Evolutionary conservation across 1,140 invertebrate species (phyloP).

Genomic region (Brachionus rotundiformis): DNA sequence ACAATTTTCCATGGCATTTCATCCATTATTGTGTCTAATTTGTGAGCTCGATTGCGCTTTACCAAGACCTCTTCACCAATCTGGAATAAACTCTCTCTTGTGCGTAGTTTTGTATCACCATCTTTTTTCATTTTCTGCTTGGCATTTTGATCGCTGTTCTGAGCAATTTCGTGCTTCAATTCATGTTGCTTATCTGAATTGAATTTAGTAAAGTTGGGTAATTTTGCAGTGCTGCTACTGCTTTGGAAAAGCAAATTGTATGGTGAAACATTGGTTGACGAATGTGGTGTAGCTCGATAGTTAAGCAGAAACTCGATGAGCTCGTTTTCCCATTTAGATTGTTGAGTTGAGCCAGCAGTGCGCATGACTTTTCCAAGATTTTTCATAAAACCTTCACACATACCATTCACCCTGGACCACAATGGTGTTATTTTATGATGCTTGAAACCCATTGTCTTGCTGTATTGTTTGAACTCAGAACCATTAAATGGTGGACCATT

Average conservation of each 20-base stretch:
- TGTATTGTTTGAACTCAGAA: constrained; percentile 53
- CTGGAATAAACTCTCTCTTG: not conserved
- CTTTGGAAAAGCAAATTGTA: not conserved
- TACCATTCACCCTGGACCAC: not conserved
- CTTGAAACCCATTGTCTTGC: constrained; percentile 34
- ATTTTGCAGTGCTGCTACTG: constrained; percentile 3
- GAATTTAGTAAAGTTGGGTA: not conserved
- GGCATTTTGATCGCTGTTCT: not conserved
- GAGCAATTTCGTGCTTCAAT: not conserved
- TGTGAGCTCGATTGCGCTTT: not conserved
- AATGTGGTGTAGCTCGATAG: not conserved
- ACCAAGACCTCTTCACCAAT: not conserved
- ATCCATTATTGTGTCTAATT: constrained; percentile 7
- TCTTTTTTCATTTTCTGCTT: constrained; percentile 2
- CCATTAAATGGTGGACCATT: constrained; percentile 54
- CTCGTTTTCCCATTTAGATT: not conserved
- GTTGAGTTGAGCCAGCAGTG: not conserved
- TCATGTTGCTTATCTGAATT: not conserved
- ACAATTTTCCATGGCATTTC: not conserved
- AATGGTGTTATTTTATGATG: not conserved
- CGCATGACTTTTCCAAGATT: not conserved
- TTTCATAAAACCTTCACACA: not conserved
- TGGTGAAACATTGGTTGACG: not conserved
- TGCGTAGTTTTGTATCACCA: constrained; percentile 5
- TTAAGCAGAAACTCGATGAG: not conserved